phyloP scores from a whole-genome alignment of 2,797 vertebrate genomes.

The Bradypodion pumilum region DNA sequence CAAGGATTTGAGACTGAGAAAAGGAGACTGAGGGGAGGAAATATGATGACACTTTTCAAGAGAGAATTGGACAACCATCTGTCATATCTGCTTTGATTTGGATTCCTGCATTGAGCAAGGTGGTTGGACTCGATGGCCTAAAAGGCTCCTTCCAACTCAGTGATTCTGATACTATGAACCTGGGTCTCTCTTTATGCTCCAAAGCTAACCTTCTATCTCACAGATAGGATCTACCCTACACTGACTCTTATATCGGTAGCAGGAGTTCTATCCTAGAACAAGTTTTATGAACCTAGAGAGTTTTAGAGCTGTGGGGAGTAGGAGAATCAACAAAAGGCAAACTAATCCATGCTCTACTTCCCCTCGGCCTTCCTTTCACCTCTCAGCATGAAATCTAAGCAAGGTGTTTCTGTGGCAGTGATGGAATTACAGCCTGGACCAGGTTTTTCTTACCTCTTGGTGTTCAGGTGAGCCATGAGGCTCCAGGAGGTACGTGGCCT shows the following conservation, averaged over 20 bases:
- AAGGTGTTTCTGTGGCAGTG: background rate
- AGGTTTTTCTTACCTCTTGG: conserved; percentile 53
- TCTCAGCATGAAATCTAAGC: conserved; percentile 17
- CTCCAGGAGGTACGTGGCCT: conserved; percentile 86
- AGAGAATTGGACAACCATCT: too few species aligned
- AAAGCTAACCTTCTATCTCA: background rate
- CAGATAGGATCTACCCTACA: too few species aligned
- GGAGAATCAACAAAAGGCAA: background rate
- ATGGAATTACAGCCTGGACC: conserved; percentile 30
- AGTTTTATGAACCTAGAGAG: background rate
- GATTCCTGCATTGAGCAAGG: too few species aligned
- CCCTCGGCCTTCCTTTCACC: conserved; percentile 22
- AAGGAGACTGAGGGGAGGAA: too few species aligned
- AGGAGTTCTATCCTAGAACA: background rate
- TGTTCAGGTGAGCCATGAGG: conserved; percentile 69
- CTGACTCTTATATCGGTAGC: background rate
- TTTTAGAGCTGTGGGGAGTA: background rate
- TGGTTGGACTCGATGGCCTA: too few species aligned
- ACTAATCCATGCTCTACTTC: background rate
- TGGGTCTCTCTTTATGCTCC: background rate
- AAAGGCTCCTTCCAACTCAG: too few species aligned
- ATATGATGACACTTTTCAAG: too few species aligned
- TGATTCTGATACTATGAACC: too few species aligned
- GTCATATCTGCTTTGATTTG: too few species aligned
- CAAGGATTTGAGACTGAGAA: too few species aligned